Conservation (phyloP, 2,888 invertebrate genomes). For the Philhelius pedissequus region DNA sequence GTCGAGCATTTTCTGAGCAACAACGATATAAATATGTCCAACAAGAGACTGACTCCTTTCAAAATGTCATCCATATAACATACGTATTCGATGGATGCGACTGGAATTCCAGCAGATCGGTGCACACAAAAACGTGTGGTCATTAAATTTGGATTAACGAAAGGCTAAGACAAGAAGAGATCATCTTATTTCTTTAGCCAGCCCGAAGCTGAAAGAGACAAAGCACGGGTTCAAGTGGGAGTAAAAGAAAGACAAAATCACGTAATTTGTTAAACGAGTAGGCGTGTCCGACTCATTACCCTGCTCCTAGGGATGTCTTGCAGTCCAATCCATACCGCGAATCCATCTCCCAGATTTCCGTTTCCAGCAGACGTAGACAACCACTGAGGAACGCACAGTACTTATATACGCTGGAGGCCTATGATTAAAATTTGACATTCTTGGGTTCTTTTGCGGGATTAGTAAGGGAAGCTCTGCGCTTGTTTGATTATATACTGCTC, state of each 20-base stretch:
- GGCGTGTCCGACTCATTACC: slow-evolving; percentile 64
- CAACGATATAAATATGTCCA: slow-evolving; percentile 36
- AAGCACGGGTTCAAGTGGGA: slow-evolving; percentile 32
- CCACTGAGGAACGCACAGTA: slow-evolving; percentile 10
- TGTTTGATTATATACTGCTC: slow-evolving; percentile 48
- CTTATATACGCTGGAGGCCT: slow-evolving; percentile 34
- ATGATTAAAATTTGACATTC: slow-evolving; percentile 69
- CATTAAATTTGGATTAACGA: slow-evolving; percentile 68
- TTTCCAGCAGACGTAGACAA: background rate
- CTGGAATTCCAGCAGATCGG: background rate
- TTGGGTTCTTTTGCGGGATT: slow-evolving; percentile 26
- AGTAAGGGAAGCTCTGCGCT: slow-evolving; percentile 43
- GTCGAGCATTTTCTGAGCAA: slow-evolving; percentile 33
- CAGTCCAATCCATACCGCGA: background rate
- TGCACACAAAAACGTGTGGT: slow-evolving; percentile 50
- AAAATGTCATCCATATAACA: slow-evolving; percentile 58
- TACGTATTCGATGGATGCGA: background rate
- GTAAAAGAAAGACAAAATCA: slow-evolving; percentile 67
- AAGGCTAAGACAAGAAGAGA: slow-evolving; percentile 32
- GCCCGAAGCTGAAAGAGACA: background rate
- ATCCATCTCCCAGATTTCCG: background rate
- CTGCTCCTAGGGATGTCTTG: slow-evolving; percentile 56
- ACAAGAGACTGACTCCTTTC: slow-evolving; percentile 18
- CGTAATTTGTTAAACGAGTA: slow-evolving; percentile 69
- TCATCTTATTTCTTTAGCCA: background rate